Conservation (phyloP, 2,113 vertebrate genomes). For the Amia ocellicauda region DNA sequence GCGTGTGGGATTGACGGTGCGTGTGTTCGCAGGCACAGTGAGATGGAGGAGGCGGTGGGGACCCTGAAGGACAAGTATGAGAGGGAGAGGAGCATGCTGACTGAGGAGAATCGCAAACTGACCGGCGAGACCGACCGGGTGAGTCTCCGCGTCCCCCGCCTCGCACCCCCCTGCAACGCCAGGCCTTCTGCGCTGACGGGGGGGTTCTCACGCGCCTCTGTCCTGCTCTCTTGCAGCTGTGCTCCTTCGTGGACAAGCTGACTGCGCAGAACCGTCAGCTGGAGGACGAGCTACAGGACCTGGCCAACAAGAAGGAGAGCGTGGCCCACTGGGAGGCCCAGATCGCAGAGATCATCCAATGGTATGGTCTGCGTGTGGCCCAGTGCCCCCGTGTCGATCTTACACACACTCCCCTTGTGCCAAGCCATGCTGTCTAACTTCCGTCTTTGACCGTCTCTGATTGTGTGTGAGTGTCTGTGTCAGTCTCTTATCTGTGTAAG, state of each 20-base stretch:
- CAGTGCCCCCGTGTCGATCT: no score
- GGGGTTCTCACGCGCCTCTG: neutral
- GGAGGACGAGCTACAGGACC: conserved; percentile 88
- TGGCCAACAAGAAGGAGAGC: conserved; percentile 89
- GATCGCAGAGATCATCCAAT: conserved; percentile 97
- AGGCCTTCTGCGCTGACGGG: no score
- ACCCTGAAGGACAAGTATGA: conserved; percentile 81
- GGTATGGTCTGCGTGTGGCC: conserved; percentile 53
- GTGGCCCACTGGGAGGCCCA: conserved; percentile 97
- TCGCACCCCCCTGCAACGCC: no score
- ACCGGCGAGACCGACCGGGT: conserved; percentile 84
- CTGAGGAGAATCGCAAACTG: conserved; percentile 86
- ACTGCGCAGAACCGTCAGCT: conserved; percentile 87
- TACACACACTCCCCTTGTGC: neutral
- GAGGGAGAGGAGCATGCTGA: conserved; percentile 76
- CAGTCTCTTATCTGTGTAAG: no score
- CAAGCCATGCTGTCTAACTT: neutral
- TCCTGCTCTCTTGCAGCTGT: conserved; percentile 63
- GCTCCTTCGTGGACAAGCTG: conserved; percentile 86
- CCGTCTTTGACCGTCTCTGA: neutral
- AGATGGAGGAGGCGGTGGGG: conserved; percentile 81
- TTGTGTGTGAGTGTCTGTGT: neutral
- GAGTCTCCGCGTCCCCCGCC: conserved; percentile 17
- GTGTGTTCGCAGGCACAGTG: conserved; percentile 66
- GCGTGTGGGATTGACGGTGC: fast-evolving